Evolutionary conservation across 2,888 invertebrate species (phyloP), one percentile per base, ranked within the genome.

Genomic region (Buathra laborator): DNA sequence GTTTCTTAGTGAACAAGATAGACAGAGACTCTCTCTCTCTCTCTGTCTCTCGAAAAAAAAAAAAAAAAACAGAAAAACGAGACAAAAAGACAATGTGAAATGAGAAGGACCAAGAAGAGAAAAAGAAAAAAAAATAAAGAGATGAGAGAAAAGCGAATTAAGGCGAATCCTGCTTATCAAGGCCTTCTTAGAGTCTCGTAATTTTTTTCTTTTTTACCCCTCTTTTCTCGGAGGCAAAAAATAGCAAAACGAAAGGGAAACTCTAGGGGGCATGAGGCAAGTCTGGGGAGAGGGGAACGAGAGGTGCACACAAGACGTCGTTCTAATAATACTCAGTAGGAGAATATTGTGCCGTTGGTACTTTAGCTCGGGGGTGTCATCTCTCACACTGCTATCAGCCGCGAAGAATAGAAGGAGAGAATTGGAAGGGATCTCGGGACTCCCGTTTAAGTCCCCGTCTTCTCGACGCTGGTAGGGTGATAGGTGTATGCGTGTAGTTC

Each of bases 81-180:
- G 64, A 66, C 12, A 64, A 74, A 67, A 68, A 51, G 48, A 46
- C 29, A 74, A 75, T 16, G 74, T 48, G 68, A 24, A 37, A 80
- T 56, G 74, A 81, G 48, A 51, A 68, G 9, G 53, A 43, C 32
- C 12, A 74, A 64, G 64, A 53, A 48, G 37, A 24, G 53, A 59
- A 29, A 68, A 37, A 14, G 37, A 75, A 44, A 32, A 71, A 59
- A 24, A 71, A 71, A 66, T 24, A 59, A 37, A 46, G 67, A 46
- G 43, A 77, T 29, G 48, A 51, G 71, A 16, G 62, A 81, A 80
- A 56, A 77, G 76, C 76, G 83, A 83, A 85, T 86, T 85, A 85
- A 83, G 75, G 81, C 80, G 62, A 70, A 62, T 64, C 75, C 67
- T 83, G 75, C 81, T 85, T 81, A 84, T 85, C 81, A 81, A 76